Percentiles rank a stretch among this genome's conserved stretches.
Evolutionary conservation across 2,888 invertebrate species (phyloP).

Genomic region (Tipula vernalis): DNA sequence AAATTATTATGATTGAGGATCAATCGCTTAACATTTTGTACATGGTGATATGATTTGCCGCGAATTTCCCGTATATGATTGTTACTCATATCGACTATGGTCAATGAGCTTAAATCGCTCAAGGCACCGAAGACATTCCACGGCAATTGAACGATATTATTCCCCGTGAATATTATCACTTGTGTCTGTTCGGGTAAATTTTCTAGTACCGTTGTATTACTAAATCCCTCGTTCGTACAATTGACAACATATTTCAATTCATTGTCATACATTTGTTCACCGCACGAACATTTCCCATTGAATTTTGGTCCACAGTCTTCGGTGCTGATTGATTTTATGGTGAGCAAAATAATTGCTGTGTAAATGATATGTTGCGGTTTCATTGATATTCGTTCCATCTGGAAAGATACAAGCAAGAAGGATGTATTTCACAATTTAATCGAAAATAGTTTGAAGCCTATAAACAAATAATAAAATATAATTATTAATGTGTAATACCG

Average conservation of each 20-base stretch:
- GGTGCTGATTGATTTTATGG: neutral
- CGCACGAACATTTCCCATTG: slow-evolving; percentile 42
- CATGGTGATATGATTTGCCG: slow-evolving; percentile 63
- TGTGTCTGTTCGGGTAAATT: slow-evolving; percentile 51
- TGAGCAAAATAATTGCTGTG: neutral
- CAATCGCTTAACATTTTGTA: slow-evolving; percentile 50
- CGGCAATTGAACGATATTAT: slow-evolving; percentile 48
- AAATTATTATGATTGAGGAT: slow-evolving; percentile 60
- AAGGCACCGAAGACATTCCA: slow-evolving; percentile 58
- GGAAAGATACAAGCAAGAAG: neutral
- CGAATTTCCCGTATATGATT: slow-evolving; percentile 57
- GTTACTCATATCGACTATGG: slow-evolving; percentile 58
- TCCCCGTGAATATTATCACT: slow-evolving; percentile 59
- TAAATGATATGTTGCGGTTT: neutral
- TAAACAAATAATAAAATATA: no score
- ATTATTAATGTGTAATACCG: no score
- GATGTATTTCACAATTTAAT: neutral
- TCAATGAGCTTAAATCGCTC: slow-evolving; percentile 42
- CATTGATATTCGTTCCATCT: neutral
- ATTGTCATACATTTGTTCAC: slow-evolving; percentile 39
- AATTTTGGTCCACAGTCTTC: slow-evolving; percentile 36
- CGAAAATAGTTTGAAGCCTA: no score
- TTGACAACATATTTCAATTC: slow-evolving; percentile 49
- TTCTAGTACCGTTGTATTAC: slow-evolving; percentile 43
- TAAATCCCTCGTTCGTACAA: slow-evolving; percentile 52